Percentiles rank a stretch among this genome's conserved stretches.
Conservation (phyloP, 2,113 vertebrate species). For the Hiodon alosoides region DNA sequence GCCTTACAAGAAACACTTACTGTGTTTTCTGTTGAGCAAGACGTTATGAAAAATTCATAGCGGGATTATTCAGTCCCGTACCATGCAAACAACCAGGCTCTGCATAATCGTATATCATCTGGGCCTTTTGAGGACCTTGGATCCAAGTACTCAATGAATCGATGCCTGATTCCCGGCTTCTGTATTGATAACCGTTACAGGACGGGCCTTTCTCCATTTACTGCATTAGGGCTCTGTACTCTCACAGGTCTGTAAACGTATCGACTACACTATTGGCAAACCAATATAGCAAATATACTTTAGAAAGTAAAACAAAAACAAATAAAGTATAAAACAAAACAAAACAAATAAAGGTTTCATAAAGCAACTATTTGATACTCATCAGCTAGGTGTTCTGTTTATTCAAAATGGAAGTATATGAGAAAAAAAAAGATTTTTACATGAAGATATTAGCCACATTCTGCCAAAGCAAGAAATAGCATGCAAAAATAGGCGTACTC, state of each 20-base stretch:
- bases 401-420: too few relatives aligned
- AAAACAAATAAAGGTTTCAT: too few relatives aligned
- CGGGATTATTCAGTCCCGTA: background rate
- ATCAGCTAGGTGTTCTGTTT: too few relatives aligned
- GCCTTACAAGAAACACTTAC: conserved; percentile 17
- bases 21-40: conserved; percentile 13
- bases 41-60: conserved; percentile 10
- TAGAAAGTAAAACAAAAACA: background rate
- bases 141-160: conserved; percentile 20
- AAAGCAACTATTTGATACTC: too few relatives aligned
- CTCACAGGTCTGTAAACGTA: conserved; percentile 15
- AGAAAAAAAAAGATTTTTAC: too few relatives aligned
- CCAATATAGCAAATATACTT: background rate
- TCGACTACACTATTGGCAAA: conserved; percentile 10
- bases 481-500: too few relatives aligned
- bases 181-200: conserved; percentile 18
- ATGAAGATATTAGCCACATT: too few relatives aligned
- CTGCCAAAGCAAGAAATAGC: too few relatives aligned
- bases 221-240: conserved; percentile 12
- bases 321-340: background rate
- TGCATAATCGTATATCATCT: conserved; percentile 1
- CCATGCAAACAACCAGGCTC: background rate
- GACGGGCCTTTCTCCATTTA: conserved; percentile 9
- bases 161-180: conserved; percentile 5
- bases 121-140: background rate